Evolutionary conservation across 2,113 vertebrate species (phyloP).

Genomic region (Catharus minimus): DNA sequence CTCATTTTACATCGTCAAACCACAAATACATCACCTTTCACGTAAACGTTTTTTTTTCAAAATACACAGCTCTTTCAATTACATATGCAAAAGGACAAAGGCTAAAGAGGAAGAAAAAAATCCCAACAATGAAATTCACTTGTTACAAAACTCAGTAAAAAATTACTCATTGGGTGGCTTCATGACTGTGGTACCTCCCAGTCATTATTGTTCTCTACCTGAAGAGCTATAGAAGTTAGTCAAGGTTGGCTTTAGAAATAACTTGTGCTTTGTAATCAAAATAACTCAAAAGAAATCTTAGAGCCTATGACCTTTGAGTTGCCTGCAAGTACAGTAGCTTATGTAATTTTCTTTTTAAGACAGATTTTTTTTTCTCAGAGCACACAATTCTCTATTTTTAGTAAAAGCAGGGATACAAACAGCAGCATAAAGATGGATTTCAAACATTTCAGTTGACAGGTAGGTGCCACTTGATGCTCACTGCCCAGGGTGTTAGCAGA

Average conservation of each 20-base stretch:
- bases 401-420: background rate
- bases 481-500: fast-evolving
- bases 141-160: background rate
- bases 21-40: background rate
- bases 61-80: background rate
- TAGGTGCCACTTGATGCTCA: background rate
- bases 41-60: background rate
- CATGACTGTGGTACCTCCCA: background rate
- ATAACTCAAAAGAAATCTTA: background rate
- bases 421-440: background rate
- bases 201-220: background rate
- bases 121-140: background rate
- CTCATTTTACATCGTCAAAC: background rate
- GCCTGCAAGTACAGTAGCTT: background rate
- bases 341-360: background rate
- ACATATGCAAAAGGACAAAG: background rate
- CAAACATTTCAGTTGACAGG: background rate
- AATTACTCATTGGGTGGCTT: background rate
- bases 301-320: background rate
- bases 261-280: background rate
- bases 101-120: background rate
- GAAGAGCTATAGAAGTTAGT: background rate
- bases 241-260: background rate
- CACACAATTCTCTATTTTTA: background rate
- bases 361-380: background rate